Percentiles rank a stretch among this genome's conserved stretches.
Evolutionary conservation across 2,113 vertebrate genomes (phyloP).

Genomic region (Pagrus major): DNA sequence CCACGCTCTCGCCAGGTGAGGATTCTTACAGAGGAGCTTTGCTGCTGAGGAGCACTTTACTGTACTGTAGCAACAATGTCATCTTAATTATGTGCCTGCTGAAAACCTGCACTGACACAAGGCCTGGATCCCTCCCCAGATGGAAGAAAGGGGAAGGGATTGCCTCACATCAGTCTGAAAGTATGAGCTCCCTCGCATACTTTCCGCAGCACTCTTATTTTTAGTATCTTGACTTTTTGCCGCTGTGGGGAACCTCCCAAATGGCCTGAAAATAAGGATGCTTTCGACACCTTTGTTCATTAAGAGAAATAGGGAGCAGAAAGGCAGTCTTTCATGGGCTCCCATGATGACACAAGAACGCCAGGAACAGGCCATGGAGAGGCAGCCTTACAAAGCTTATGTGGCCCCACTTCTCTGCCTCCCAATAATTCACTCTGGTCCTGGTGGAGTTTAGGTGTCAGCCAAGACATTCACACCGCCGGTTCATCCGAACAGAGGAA

Average conservation of each 20-base stretch:
- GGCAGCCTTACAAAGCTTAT: slow-evolving; percentile 72
- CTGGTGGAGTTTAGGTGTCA: slow-evolving; percentile 80
- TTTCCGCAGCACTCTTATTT: slow-evolving; percentile 73
- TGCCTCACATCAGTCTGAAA: slow-evolving; percentile 47
- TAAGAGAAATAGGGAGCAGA: slow-evolving; percentile 78
- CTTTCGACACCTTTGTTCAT: slow-evolving; percentile 85
- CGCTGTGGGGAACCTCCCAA: slow-evolving; percentile 73
- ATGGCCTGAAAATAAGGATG: slow-evolving; percentile 74
- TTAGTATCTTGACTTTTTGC: slow-evolving; percentile 78
- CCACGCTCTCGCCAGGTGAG: slow-evolving; percentile 55
- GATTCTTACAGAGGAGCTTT: slow-evolving; percentile 27
- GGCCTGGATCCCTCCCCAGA: slow-evolving; percentile 53
- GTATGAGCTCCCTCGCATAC: slow-evolving; percentile 47
- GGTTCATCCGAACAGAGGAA: slow-evolving; percentile 62
- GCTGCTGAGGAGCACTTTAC: slow-evolving; percentile 53
- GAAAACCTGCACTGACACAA: slow-evolving; percentile 44
- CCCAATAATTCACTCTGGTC: slow-evolving; percentile 79
- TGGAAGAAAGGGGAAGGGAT: slow-evolving; percentile 45
- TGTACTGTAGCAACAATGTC: slow-evolving; percentile 56
- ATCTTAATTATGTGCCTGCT: slow-evolving; percentile 77
- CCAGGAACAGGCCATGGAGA: slow-evolving; percentile 59
- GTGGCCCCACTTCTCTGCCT: slow-evolving; percentile 67
- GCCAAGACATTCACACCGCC: slow-evolving; percentile 60
- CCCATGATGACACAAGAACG: slow-evolving; percentile 69
- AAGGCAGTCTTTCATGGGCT: slow-evolving; percentile 72